Evolutionary conservation across 2,113 vertebrate species (phyloP).

Genomic region (Vanacampus margaritifer): DNA sequence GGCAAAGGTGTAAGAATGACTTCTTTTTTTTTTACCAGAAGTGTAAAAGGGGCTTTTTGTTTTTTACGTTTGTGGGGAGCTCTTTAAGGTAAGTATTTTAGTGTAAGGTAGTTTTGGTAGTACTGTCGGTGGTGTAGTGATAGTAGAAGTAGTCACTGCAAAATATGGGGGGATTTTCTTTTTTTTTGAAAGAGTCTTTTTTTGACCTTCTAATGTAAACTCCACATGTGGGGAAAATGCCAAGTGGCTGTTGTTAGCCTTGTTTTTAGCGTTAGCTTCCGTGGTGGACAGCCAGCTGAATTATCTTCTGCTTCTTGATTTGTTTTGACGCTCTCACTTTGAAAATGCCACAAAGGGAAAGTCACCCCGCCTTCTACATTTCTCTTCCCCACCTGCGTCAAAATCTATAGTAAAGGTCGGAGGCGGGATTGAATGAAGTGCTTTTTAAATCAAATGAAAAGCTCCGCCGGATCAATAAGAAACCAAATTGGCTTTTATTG

Average conservation of each 20-base stretch:
- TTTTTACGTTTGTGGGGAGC: no score
- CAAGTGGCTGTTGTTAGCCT: no score
- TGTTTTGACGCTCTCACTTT: not conserved
- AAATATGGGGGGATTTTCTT: no score
- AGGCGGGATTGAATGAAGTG: not conserved
- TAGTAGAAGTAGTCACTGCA: no score
- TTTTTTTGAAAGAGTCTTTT: no score
- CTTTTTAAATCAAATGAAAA: constrained; percentile 7
- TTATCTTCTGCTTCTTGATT: not conserved
- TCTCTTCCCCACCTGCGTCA: not conserved
- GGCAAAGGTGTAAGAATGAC: not conserved
- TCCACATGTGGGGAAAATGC: no score
- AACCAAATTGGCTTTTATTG: constrained; percentile 3
- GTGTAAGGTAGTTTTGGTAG: no score
- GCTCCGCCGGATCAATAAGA: not conserved
- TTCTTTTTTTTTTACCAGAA: not conserved
- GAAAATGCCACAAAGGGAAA: not conserved
- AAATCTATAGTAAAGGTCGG: not conserved
- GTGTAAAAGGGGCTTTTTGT: not conserved
- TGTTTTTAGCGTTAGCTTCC: no score
- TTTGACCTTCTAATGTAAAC: no score
- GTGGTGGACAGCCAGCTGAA: not conserved
- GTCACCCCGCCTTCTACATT: not conserved
- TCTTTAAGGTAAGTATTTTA: no score
- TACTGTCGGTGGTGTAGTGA: no score